Evolutionary conservation across 2,113 vertebrate genomes (phyloP).

Genomic region (Esox niger): DNA sequence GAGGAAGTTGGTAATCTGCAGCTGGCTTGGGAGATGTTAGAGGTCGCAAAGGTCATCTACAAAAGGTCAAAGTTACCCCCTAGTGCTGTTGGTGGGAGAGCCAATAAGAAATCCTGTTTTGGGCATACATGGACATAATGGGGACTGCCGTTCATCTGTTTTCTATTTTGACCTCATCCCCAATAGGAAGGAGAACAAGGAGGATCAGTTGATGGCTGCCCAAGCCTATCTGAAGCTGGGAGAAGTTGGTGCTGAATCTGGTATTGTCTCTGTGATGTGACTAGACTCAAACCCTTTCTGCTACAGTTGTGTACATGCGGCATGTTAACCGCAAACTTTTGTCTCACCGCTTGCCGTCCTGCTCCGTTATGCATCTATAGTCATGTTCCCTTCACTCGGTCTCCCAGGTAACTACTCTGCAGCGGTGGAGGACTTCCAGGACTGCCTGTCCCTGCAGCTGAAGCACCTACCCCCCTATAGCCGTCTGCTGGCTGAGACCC

Average conservation of each 20-base stretch:
- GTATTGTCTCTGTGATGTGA: constrained; percentile 60
- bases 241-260: constrained; percentile 93
- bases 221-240: constrained; percentile 92
- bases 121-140: background rate
- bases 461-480: constrained; percentile 88
- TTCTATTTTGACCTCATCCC: background rate
- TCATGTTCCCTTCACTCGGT: background rate
- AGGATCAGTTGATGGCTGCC: constrained; percentile 91
- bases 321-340: background rate
- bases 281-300: background rate
- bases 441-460: constrained; percentile 88
- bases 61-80: constrained; percentile 77
- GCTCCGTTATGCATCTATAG: too few species aligned
- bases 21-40: constrained; percentile 97
- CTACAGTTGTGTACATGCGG: background rate
- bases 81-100: background rate
- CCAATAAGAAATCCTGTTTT: background rate
- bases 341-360: background rate
- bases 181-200: constrained; percentile 82
- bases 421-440: constrained; percentile 91
- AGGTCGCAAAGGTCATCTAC: constrained; percentile 94
- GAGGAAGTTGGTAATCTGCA: constrained; percentile 95
- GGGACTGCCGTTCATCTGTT: background rate
- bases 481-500: constrained; percentile 89
- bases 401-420: constrained; percentile 87